Evolutionary conservation across 2,113 vertebrate genomes (phyloP), one percentile per base, ranked within the genome.

Genomic region (Sander vitreus): DNA sequence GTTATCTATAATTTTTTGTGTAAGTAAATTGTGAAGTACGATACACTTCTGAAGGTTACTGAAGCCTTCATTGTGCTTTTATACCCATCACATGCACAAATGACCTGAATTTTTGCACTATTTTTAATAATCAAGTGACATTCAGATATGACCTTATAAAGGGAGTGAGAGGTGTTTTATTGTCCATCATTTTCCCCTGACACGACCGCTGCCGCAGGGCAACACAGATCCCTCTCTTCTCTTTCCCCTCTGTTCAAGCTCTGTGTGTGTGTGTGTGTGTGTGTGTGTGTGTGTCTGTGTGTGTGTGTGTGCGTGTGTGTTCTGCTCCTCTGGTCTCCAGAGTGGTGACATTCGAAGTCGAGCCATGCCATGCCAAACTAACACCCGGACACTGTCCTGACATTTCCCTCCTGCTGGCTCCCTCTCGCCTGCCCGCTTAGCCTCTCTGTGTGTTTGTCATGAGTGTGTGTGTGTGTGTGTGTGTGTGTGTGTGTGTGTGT

Each of bases 381-480:
- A 90, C 88, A 85, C 86, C 63, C 87, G 79, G 81, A 91, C 92
- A 85, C 73, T 83, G 86, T 74, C 62, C 80, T 94, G 90, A 93
- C 90, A 93, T 94, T 93, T 94, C 83, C 87, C 83, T 81, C 83
- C 81, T 64, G 83, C 86, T 76, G 76, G 85, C 72, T 81, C 64
- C 59, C 30, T 27, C 72, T 69, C 6, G 19, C 72, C 76, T 81
- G 80, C 66, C 70, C 67, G 55, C 54, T 69, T 73, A 78, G 74
- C 54, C 15, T 39, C 23, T 69, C 11, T 53, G 18, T 59, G 23
- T 25, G 39, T 43, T 2, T 43, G 33, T 11, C 39, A n/a, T 65
- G 72, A 63, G 59, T 78, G 59, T 60, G 51, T 36, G 36, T 63
- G 57, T 57, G 68, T 12, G 16, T 30, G n/a, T n/a, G n/a, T n/a